Percentiles rank a stretch among this genome's conserved stretches.
These are phyloP conservation scores for Fringilla coelebs DNA, from an alignment of 2,797 vertebrate species.

Conservation along the genomic window DNA sequence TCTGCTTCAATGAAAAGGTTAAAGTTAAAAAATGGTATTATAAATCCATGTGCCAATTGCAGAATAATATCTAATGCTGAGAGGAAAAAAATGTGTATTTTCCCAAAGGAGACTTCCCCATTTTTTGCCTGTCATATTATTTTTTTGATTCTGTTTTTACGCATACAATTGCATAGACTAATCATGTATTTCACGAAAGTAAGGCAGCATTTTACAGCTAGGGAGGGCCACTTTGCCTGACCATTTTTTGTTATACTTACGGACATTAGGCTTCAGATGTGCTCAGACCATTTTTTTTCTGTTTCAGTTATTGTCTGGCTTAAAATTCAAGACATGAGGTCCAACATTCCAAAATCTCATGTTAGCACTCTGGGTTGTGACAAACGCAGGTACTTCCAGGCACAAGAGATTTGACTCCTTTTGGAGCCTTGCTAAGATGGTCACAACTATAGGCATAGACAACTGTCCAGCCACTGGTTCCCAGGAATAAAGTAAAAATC, in stretches of 20 bases:
- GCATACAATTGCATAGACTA: neutral
- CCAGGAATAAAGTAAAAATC: neutral
- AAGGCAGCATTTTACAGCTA: neutral
- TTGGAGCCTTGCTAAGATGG: neutral
- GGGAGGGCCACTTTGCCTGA: neutral
- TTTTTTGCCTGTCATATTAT: neutral
- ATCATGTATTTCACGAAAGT: neutral
- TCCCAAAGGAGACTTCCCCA: neutral
- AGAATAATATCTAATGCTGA: neutral
- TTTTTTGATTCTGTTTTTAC: neutral
- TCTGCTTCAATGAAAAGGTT: neutral
- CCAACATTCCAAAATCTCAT: neutral
- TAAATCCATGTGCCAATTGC: neutral
- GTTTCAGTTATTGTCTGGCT: neutral
- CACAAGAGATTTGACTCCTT: neutral
- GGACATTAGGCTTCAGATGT: neutral
- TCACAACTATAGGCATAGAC: neutral
- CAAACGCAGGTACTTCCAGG: neutral
- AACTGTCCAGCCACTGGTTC: neutral
- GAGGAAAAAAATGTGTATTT: accelerated
- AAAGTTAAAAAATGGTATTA: neutral
- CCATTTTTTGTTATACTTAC: neutral
- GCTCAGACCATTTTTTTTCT: neutral
- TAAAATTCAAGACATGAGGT: neutral
- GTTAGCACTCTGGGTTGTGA: neutral